phyloP scores from a whole-genome alignment of 2,113 vertebrate species.

The Heliornis fulica region DNA sequence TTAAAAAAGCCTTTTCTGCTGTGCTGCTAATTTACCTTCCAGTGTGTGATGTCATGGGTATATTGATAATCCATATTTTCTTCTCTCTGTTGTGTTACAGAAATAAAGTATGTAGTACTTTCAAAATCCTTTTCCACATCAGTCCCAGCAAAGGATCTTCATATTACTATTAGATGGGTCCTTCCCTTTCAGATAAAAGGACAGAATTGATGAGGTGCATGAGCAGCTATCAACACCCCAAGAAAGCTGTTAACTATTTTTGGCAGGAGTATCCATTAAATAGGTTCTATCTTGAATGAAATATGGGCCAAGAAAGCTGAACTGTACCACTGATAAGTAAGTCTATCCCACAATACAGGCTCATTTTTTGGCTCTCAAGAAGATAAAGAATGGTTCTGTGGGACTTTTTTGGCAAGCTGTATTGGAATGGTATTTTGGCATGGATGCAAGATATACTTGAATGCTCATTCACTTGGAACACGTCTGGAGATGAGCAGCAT shows the following conservation, averaged over 20 bases:
- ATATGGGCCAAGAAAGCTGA: background rate
- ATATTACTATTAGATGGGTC: background rate
- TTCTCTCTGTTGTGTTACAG: background rate
- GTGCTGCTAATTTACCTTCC: background rate
- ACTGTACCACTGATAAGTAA: constrained; percentile 3
- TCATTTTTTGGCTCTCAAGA: background rate
- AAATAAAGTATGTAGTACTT: background rate
- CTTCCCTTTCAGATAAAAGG: background rate
- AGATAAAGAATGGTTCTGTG: background rate
- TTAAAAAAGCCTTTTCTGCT: background rate
- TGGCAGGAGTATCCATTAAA: background rate
- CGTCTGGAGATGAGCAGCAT: background rate
- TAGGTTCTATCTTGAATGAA: background rate
- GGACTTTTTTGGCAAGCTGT: background rate
- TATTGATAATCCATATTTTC: background rate
- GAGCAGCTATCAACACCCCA: background rate
- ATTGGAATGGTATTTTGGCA: constrained; percentile 22
- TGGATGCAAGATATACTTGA: background rate
- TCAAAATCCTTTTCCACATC: background rate
- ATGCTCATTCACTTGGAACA: background rate
- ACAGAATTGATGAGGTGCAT: background rate
- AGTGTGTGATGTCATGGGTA: background rate
- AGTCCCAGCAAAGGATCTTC: background rate
- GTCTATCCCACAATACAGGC: background rate
- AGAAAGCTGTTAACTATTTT: constrained; percentile 18